These are phyloP conservation scores for Heterochromis multidens DNA, from an alignment of 2,113 vertebrate genomes.

Conservation along the genomic window DNA sequence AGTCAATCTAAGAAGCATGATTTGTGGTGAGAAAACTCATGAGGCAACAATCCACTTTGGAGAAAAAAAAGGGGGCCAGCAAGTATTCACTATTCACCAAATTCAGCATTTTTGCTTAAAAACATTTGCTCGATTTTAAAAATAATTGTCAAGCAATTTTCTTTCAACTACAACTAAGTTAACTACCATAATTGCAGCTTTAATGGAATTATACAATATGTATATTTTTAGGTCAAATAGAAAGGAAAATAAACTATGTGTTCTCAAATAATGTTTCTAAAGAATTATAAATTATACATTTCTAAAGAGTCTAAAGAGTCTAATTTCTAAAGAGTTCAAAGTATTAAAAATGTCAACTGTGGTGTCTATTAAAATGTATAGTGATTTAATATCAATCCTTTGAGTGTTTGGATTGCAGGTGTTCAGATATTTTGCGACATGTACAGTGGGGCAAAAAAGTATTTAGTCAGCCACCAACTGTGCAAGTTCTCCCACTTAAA, in stretches of 20 bases:
- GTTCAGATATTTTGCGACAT: background rate
- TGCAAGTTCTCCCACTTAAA: too few species aligned
- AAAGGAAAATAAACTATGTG: accelerated
- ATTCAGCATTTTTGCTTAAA: background rate
- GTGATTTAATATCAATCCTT: background rate
- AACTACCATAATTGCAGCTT: background rate
- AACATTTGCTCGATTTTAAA: background rate
- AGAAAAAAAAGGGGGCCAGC: background rate
- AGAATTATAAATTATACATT: background rate
- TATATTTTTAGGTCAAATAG: background rate
- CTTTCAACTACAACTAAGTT: background rate
- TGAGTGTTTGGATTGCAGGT: background rate
- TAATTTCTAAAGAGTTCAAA: background rate
- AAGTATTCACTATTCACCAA: too few species aligned
- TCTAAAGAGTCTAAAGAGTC: background rate
- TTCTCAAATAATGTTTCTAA: background rate
- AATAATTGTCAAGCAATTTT: background rate
- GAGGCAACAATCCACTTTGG: background rate
- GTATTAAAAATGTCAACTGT: background rate
- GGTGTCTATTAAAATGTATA: too few species aligned
- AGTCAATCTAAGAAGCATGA: background rate
- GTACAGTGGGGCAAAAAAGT: too few species aligned
- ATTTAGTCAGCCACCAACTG: too few species aligned
- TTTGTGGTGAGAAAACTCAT: background rate
- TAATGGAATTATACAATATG: background rate